A percentile compares a stretch with the other conserved stretches of the same genome.
Conservation (phyloP, 2,797 vertebrate genomes). For the Cichlasoma orientale region DNA sequence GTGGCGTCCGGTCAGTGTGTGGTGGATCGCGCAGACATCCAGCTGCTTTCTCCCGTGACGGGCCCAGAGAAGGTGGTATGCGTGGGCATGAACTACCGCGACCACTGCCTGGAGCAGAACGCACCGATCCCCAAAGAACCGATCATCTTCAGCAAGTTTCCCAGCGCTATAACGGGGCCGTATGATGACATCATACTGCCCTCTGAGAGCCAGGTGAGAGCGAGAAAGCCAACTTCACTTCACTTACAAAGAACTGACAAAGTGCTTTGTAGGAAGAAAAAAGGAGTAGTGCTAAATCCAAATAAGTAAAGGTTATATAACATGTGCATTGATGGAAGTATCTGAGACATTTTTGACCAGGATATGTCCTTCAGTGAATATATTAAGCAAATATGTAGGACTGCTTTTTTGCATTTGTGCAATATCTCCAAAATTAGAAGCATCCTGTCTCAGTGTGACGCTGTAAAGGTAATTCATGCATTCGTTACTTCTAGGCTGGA, state of each 20-base stretch:
- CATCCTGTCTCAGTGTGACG: too few relatives aligned
- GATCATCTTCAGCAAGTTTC: slow-evolving; percentile 96
- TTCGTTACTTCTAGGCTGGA: too few relatives aligned
- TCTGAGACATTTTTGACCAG: too few relatives aligned
- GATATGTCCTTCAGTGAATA: too few relatives aligned
- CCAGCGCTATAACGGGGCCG: slow-evolving; percentile 88
- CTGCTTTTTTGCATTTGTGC: too few relatives aligned
- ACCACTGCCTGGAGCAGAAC: slow-evolving; percentile 93
- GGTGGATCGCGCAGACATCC: slow-evolving; percentile 70
- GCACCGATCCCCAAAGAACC: slow-evolving; percentile 87
- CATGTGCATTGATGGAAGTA: too few relatives aligned
- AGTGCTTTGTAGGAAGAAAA: neutral
- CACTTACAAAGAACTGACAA: too few relatives aligned
- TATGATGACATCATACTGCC: slow-evolving; percentile 87
- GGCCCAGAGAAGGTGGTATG: slow-evolving; percentile 92
- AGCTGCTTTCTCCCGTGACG: slow-evolving; percentile 84
- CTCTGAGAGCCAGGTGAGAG: slow-evolving; percentile 79
- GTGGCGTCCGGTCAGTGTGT: slow-evolving; percentile 76
- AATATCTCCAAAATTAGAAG: too few relatives aligned
- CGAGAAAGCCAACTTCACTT: neutral
- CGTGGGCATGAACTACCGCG: slow-evolving; percentile 93
- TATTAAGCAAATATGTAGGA: too few relatives aligned
- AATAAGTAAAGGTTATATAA: neutral
- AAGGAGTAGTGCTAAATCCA: neutral
- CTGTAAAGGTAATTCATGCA: too few relatives aligned